phyloP scores from a whole-genome alignment of 2,888 invertebrate genomes.

The Diaprepes abbreviatus region DNA sequence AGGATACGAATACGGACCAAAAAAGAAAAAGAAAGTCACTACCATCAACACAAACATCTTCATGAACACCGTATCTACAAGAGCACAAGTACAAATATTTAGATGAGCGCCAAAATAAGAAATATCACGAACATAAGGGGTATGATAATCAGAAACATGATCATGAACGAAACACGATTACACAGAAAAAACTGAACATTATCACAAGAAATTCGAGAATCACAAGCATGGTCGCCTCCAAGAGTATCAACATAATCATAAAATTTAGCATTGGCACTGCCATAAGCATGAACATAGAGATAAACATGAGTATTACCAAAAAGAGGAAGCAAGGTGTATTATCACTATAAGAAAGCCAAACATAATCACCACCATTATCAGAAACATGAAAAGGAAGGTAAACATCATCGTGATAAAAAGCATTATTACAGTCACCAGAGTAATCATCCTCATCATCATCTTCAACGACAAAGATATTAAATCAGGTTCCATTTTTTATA shows the following conservation, averaged over 20 bases:
- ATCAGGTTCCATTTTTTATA: too few relatives aligned
- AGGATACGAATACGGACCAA: constrained; percentile 14
- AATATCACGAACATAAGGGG: constrained; percentile 52
- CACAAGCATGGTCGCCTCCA: constrained; percentile 51
- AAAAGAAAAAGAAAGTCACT: constrained; percentile 57
- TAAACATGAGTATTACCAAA: constrained; percentile 48
- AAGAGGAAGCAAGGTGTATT: constrained; percentile 47
- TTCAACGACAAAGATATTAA: background rate
- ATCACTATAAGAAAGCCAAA: constrained; percentile 46
- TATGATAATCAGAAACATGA: constrained; percentile 51
- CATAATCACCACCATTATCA: constrained; percentile 46
- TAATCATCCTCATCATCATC: constrained; percentile 36
- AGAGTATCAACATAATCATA: constrained; percentile 47
- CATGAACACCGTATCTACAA: constrained; percentile 59
- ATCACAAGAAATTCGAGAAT: constrained; percentile 45
- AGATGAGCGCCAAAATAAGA: constrained; percentile 35
- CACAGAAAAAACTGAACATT: constrained; percentile 45
- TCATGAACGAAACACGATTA: constrained; percentile 46
- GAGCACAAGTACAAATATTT: constrained; percentile 55
- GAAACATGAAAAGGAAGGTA: constrained; percentile 43
- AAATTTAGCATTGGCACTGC: constrained; percentile 49
- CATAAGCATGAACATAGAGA: constrained; percentile 50
- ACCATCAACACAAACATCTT: constrained; percentile 61
- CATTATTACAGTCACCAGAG: constrained; percentile 43
- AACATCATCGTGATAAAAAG: too few relatives aligned